Percentiles rank a stretch among this genome's conserved stretches.
Conservation (phyloP, 2,113 vertebrate species). For the Sinocyclocheilus grahami region DNA sequence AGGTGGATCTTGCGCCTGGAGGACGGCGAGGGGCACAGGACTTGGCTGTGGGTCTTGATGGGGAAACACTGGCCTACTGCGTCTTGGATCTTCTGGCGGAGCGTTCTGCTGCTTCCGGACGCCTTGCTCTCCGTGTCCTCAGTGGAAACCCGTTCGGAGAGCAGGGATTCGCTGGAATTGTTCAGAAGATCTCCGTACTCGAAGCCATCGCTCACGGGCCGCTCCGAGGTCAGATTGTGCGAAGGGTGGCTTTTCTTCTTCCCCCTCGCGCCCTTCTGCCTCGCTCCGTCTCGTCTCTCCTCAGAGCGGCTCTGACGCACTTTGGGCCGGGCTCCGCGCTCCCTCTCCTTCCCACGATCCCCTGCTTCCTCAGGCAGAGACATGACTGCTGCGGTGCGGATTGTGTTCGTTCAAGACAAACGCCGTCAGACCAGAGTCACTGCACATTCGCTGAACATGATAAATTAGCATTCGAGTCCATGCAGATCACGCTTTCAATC, state of each 20-base stretch:
- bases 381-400: constrained; percentile 70
- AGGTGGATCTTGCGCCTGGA: constrained; percentile 80
- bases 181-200: constrained; percentile 74
- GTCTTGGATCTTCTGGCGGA: constrained; percentile 83
- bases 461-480: no score
- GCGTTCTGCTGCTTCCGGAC: constrained; percentile 70
- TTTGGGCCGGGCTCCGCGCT: constrained; percentile 79
- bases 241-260: constrained; percentile 73
- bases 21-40: constrained; percentile 46
- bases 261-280: constrained; percentile 63
- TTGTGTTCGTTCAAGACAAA: no score
- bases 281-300: constrained; percentile 69
- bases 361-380: constrained; percentile 71
- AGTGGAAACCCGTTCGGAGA: constrained; percentile 47
- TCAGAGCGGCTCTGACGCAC: constrained; percentile 77
- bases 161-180: constrained; percentile 51
- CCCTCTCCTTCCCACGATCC: constrained; percentile 70
- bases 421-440: neutral
- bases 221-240: constrained; percentile 61
- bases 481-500: no score
- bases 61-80: constrained; percentile 85
- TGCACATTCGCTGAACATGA: neutral
- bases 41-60: constrained; percentile 71
- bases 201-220: constrained; percentile 77
- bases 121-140: constrained; percentile 64